Conservation (phyloP, 1,140 invertebrate species). For the Trichogramma pretiosum region DNA sequence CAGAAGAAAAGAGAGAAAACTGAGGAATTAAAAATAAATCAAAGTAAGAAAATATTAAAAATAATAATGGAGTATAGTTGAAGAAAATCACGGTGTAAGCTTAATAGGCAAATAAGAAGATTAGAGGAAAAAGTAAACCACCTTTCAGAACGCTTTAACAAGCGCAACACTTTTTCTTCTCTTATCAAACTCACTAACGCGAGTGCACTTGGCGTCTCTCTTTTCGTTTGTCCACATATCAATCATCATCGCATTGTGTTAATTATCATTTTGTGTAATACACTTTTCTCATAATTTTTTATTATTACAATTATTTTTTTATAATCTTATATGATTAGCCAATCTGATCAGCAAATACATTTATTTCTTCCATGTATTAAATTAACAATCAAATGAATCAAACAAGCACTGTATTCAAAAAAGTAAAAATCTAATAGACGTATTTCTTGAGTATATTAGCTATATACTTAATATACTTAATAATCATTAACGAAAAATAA, state of each 20-base stretch:
- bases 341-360: constrained; percentile 18
- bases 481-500: constrained; percentile 29
- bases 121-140: constrained; percentile 11
- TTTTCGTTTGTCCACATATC: constrained; percentile 4
- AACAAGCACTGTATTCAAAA: constrained; percentile 36
- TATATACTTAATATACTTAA: constrained; percentile 32
- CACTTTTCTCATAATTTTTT: constrained; percentile 7
- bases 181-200: background rate
- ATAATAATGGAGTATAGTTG: constrained; percentile 4
- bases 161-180: constrained; percentile 3
- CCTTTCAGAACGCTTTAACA: background rate
- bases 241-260: no score
- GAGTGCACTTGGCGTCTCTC: constrained; percentile 3
- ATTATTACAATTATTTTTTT: constrained; percentile 18
- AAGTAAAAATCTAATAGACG: constrained; percentile 38
- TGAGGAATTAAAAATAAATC: constrained; percentile 10
- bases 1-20: constrained; percentile 16
- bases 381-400: constrained; percentile 27
- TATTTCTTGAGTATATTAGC: no score
- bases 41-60: background rate
- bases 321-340: constrained; percentile 22
- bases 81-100: constrained; percentile 11
- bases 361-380: no score
- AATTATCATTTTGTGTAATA: background rate
- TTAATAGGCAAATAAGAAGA: constrained; percentile 4